Conservation (phyloP, 2,888 invertebrate species). For the Pinctada fucata region DNA sequence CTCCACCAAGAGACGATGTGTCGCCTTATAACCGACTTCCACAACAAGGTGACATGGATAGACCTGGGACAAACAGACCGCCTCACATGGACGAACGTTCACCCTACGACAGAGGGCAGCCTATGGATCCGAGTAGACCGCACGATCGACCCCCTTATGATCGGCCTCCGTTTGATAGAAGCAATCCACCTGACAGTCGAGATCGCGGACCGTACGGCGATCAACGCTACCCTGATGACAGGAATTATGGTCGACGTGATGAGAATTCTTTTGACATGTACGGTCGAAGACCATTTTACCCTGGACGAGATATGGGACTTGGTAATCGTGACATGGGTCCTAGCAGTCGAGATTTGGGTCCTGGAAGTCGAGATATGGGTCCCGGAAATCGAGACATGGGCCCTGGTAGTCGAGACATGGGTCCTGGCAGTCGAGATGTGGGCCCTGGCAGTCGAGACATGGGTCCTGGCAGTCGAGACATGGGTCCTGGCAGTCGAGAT, state of each 20-base stretch:
- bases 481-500: too few relatives aligned
- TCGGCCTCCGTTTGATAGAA: slow-evolving; percentile 16
- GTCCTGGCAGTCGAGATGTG: too few relatives aligned
- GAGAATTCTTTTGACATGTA: background rate
- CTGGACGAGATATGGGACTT: too few relatives aligned
- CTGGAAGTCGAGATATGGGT: too few relatives aligned
- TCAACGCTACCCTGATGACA: background rate
- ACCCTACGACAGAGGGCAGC: slow-evolving; percentile 22
- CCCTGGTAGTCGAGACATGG: too few relatives aligned
- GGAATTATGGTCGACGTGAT: background rate
- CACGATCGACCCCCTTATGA: slow-evolving; percentile 9
- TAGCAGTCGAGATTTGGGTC: too few relatives aligned
- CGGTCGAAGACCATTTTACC: background rate
- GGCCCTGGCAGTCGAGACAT: too few relatives aligned
- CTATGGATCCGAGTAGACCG: slow-evolving; percentile 23
- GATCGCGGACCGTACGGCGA: background rate
- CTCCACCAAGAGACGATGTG: background rate
- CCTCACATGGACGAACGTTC: slow-evolving; percentile 9
- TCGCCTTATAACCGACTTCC: background rate
- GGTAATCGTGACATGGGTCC: too few relatives aligned
- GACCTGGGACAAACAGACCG: background rate
- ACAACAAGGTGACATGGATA: background rate
- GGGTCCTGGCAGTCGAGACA: too few relatives aligned
- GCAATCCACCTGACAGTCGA: background rate
- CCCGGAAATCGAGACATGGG: too few relatives aligned